Conservation (phyloP, 2,797 vertebrate species). For the Rhinoraja longicauda region DNA sequence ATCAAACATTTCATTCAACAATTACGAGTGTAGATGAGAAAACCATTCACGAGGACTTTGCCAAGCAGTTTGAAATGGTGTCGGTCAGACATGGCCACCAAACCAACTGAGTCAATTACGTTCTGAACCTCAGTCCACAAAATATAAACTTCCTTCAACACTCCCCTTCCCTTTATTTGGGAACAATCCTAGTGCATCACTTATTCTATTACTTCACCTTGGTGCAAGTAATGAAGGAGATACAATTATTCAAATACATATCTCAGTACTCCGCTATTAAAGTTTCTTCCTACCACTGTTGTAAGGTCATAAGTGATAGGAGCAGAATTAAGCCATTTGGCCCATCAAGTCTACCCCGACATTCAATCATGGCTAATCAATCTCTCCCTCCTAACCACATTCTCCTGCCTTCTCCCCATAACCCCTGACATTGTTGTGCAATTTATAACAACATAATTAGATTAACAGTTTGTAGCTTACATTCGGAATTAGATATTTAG, state of each 20-base stretch:
- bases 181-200: neutral
- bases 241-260: neutral
- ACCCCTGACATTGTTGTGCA: too few relatives aligned
- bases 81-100: neutral
- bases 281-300: neutral
- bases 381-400: too few relatives aligned
- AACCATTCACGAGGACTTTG: neutral
- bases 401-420: too few relatives aligned
- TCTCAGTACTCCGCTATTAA: neutral
- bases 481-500: too few relatives aligned
- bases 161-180: neutral
- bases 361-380: too few relatives aligned
- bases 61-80: neutral
- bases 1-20: neutral
- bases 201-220: neutral
- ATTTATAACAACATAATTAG: too few relatives aligned
- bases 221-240: neutral
- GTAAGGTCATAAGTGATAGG: too few relatives aligned
- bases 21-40: neutral
- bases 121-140: neutral
- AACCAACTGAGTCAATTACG: neutral
- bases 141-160: neutral
- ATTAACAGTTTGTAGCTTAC: neutral
- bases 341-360: too few relatives aligned
- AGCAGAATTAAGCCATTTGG: too few relatives aligned